phyloP scores from a whole-genome alignment of 2,797 vertebrate species.

The Sternotherus odoratus region DNA sequence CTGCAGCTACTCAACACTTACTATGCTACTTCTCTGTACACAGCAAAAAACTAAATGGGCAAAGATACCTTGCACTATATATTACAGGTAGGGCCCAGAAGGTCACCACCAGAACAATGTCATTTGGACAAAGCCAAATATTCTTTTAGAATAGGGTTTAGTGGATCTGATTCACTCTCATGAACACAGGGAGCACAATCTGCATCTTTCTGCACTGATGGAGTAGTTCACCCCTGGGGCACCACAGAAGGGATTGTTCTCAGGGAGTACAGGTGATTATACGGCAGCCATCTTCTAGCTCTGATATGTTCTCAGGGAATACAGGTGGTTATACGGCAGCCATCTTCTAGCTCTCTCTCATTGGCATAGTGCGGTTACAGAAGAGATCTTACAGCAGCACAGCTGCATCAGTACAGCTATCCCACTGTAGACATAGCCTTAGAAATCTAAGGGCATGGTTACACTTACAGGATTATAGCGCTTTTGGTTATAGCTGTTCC shows the following conservation, averaged over 20 bases:
- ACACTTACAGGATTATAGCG: no score
- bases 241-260: background rate
- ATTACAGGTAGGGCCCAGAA: slow-evolving; percentile 6
- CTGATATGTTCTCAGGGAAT: slow-evolving; percentile 35
- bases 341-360: background rate
- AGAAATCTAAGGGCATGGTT: no score
- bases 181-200: background rate
- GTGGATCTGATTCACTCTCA: background rate
- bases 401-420: no score
- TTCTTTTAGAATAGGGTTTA: background rate
- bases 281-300: background rate
- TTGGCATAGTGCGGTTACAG: no score
- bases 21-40: slow-evolving; percentile 11
- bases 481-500: no score
- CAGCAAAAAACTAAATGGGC: background rate
- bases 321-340: background rate
- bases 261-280: slow-evolving; percentile 5
- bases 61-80: background rate
- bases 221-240: background rate
- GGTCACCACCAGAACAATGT: slow-evolving; percentile 15
- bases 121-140: background rate
- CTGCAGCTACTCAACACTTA: slow-evolving; percentile 40
- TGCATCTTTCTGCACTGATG: background rate
- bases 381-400: no score
- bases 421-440: no score